These are phyloP conservation scores for Martes martes DNA, from an alignment of 2,113 vertebrate species.

Conservation along the genomic window DNA sequence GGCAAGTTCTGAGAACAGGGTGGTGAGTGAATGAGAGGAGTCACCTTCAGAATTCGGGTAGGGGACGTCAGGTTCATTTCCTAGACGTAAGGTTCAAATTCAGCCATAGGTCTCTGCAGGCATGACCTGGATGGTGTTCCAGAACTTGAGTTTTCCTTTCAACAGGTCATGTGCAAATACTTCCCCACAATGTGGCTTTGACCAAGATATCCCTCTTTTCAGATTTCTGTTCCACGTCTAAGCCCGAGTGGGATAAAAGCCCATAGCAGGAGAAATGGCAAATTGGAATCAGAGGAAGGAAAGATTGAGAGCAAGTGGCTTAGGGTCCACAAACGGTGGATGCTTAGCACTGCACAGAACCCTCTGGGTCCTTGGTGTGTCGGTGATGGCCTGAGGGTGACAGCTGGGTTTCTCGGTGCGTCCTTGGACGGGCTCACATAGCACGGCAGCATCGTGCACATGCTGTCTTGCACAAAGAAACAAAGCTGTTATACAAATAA, in stretches of 20 bases:
- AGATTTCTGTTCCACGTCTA: accelerated
- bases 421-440: accelerated
- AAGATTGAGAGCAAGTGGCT: neutral
- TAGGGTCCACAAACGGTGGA: neutral
- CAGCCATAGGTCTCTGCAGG: constrained; percentile 50
- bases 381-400: neutral
- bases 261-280: neutral
- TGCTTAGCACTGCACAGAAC: neutral
- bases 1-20: neutral
- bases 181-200: neutral
- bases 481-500: neutral
- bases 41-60: constrained; percentile 42
- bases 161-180: neutral
- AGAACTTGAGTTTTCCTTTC: neutral
- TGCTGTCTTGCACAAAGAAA: neutral
- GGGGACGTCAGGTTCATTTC: neutral
- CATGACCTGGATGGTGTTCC: neutral
- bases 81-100: constrained; percentile 60
- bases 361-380: neutral
- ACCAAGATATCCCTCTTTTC: neutral
- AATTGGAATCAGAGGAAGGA: neutral
- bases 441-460: accelerated
- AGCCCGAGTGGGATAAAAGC: neutral
- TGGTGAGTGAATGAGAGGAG: neutral
- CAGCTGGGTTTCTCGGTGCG: neutral